These are phyloP conservation scores for Phoebastria nigripes DNA, from an alignment of 2,797 vertebrate species.

Conservation along the genomic window DNA sequence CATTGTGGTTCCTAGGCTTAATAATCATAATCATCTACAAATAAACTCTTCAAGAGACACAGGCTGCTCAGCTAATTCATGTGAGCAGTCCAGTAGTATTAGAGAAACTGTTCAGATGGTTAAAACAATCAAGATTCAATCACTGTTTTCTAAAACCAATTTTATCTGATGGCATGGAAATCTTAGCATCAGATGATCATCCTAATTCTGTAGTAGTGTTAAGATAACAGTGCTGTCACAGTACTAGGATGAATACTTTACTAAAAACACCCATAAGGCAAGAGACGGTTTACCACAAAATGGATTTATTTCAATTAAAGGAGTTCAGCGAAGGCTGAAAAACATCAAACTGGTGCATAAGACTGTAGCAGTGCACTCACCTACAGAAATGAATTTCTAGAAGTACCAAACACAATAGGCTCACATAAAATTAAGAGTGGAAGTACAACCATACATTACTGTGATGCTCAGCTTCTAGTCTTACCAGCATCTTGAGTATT, in stretches of 20 bases:
- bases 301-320: slow-evolving; percentile 9
- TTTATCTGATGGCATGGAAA: slow-evolving; percentile 24
- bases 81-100: neutral
- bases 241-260: neutral
- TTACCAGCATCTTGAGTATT: slow-evolving; percentile 69
- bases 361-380: slow-evolving; percentile 30
- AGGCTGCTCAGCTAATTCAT: neutral
- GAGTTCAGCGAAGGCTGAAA: neutral
- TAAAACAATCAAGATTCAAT: neutral
- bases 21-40: neutral
- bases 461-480: slow-evolving; percentile 61
- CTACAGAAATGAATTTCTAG: slow-evolving; percentile 58
- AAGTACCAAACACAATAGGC: slow-evolving; percentile 40
- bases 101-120: neutral
- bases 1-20: neutral
- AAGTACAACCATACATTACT: neutral
- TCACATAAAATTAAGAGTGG: neutral
- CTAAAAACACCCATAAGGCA: neutral
- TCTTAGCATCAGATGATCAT: neutral
- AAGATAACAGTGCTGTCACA: neutral
- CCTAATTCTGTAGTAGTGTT: neutral
- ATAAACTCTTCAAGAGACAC: neutral
- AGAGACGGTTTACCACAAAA: neutral
- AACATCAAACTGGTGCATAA: neutral
- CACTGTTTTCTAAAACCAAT: slow-evolving; percentile 2